A percentile compares a stretch with the other conserved stretches of the same genome.
These are phyloP conservation scores for Lepisosteus osseus DNA, from an alignment of 2,113 vertebrate species.

Conservation along the genomic window DNA sequence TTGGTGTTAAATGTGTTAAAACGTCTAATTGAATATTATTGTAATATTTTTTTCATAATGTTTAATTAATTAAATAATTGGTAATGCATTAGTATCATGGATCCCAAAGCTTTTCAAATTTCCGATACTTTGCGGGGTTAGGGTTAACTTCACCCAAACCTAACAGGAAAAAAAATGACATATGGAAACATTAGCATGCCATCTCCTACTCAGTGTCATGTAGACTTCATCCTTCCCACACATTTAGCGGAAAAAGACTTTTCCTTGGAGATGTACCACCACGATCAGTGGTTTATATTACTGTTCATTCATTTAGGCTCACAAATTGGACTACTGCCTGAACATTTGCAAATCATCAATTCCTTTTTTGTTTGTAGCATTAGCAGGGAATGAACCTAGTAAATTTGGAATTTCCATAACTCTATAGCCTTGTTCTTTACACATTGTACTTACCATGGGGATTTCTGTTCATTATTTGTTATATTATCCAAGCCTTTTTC, in stretches of 20 bases:
- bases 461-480: too few relatives aligned
- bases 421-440: too few relatives aligned
- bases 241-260: constrained; percentile 15
- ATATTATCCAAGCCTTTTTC: too few relatives aligned
- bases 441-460: too few relatives aligned
- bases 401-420: constrained; percentile 19
- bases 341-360: constrained; percentile 58
- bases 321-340: constrained; percentile 47
- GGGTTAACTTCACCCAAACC: too few relatives aligned
- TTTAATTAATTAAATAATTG: too few relatives aligned
- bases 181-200: not conserved
- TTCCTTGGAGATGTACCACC: not conserved
- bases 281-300: constrained; percentile 21
- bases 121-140: too few relatives aligned
- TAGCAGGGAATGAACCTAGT: constrained; percentile 40
- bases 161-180: not conserved
- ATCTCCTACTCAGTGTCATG: not conserved
- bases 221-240: constrained; percentile 35
- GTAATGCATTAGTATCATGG: too few relatives aligned
- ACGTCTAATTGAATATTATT: too few relatives aligned
- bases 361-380: constrained; percentile 44
- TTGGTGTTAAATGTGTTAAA: too few relatives aligned
- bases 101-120: too few relatives aligned
- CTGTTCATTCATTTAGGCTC: constrained; percentile 19
- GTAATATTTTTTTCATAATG: too few relatives aligned